Conservation (phyloP, 2,888 invertebrate genomes). For the Drosophila formosana region DNA sequence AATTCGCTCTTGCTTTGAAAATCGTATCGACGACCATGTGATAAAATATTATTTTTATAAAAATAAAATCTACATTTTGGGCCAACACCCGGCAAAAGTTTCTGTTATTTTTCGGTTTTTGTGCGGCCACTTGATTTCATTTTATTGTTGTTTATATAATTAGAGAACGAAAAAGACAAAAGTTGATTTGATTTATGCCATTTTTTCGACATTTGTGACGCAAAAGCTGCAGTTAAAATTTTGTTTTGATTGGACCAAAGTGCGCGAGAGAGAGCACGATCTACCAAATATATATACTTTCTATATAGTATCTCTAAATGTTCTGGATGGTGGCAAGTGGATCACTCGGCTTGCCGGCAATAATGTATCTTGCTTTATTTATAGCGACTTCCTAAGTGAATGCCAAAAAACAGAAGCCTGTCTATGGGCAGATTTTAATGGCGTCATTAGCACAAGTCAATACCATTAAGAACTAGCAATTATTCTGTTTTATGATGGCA, state of each 20-base stretch:
- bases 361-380: slow-evolving; percentile 12
- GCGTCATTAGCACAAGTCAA: neutral
- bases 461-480: neutral
- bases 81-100: slow-evolving; percentile 20
- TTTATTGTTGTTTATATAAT: slow-evolving; percentile 19
- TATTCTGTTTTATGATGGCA: neutral
- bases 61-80: slow-evolving; percentile 15
- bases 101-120: slow-evolving; percentile 12
- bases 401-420: neutral
- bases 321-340: slow-evolving; percentile 15
- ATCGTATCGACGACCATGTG: slow-evolving; percentile 21
- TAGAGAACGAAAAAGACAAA: slow-evolving; percentile 12
- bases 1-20: slow-evolving; percentile 25
- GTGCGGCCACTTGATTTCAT: slow-evolving; percentile 1
- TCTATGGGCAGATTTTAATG: neutral
- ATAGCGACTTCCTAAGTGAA: slow-evolving; percentile 8
- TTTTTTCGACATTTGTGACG: slow-evolving; percentile 25
- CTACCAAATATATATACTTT: neutral
- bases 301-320: neutral
- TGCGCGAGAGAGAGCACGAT: neutral
- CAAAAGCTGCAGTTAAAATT: slow-evolving; percentile 12
- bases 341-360: neutral
- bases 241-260: slow-evolving; percentile 21
- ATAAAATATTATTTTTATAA: slow-evolving; percentile 18
- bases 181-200: slow-evolving; percentile 29